Conservation (phyloP, 2,113 vertebrate genomes). For the Nematolebias whitei region DNA sequence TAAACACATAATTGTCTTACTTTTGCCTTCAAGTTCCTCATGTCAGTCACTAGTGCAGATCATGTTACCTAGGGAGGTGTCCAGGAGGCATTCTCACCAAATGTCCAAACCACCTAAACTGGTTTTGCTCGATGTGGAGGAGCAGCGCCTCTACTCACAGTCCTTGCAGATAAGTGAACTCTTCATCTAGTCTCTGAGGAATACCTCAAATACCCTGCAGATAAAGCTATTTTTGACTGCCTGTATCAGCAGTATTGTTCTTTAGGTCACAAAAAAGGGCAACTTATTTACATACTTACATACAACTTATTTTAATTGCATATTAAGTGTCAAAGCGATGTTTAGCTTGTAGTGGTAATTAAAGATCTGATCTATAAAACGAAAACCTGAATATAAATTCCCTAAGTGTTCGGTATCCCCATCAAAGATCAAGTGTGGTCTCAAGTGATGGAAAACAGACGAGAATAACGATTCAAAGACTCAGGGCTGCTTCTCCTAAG, state of each 20-base stretch:
- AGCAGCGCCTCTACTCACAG: too few relatives aligned
- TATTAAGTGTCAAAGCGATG: neutral
- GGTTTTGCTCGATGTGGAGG: too few relatives aligned
- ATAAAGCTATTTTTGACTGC: too few relatives aligned
- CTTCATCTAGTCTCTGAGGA: too few relatives aligned
- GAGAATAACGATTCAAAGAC: conserved; percentile 35
- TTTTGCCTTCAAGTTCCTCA: too few relatives aligned
- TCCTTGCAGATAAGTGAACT: too few relatives aligned
- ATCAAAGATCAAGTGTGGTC: conserved; percentile 35
- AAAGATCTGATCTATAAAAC: conserved; percentile 35
- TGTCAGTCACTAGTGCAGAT: too few relatives aligned
- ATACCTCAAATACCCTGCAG: too few relatives aligned
- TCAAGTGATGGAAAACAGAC: conserved; percentile 21
- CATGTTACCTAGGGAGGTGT: too few relatives aligned
- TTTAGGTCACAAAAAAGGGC: neutral
- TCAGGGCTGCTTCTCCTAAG: conserved; percentile 28
- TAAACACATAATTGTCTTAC: too few relatives aligned
- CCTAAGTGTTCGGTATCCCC: conserved; percentile 25
- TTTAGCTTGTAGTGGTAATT: conserved; percentile 24
- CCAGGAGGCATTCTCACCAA: too few relatives aligned
- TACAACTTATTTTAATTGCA: neutral
- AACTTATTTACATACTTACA: neutral
- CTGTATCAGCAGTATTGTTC: neutral
- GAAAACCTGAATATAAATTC: conserved; percentile 8
- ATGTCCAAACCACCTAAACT: too few relatives aligned